These are phyloP conservation scores for Lycia hirtaria DNA, from an alignment of 2,888 invertebrate species.

Conservation along the genomic window DNA sequence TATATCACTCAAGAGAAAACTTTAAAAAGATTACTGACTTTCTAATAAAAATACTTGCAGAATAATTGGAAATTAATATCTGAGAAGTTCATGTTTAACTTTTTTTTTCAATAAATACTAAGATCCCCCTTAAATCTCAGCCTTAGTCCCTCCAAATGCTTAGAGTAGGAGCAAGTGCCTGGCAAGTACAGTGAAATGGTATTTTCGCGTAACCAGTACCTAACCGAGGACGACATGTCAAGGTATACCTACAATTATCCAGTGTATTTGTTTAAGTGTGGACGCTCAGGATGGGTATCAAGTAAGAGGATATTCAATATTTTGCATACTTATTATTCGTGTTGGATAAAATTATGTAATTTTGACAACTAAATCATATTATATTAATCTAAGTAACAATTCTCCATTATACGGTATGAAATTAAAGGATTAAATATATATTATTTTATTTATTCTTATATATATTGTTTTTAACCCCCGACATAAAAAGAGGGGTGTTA, in stretches of 20 bases:
- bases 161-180: conserved; percentile 15
- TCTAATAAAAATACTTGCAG: too few relatives aligned
- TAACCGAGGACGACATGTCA: conserved; percentile 50
- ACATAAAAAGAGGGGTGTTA: too few relatives aligned
- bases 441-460: not conserved
- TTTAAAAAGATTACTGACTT: too few relatives aligned
- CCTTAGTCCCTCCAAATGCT: conserved; percentile 20
- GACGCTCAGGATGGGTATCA: conserved; percentile 55
- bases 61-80: too few relatives aligned
- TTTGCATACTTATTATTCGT: not conserved
- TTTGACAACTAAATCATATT: not conserved
- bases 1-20: too few relatives aligned
- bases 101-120: too few relatives aligned
- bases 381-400: too few relatives aligned
- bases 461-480: not conserved
- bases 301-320: conserved; percentile 45
- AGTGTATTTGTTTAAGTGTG: conserved; percentile 48
- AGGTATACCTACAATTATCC: conserved; percentile 51
- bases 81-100: too few relatives aligned
- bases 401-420: too few relatives aligned
- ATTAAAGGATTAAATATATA: not conserved
- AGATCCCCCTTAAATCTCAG: too few relatives aligned
- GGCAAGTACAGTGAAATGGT: conserved; percentile 51
- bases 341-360: not conserved
- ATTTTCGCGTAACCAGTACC: conserved; percentile 54